A percentile compares a stretch with the other conserved stretches of the same genome.
These are phyloP conservation scores for Orgyia antiqua DNA, from an alignment of 2,888 invertebrate genomes.

Conservation along the genomic window DNA sequence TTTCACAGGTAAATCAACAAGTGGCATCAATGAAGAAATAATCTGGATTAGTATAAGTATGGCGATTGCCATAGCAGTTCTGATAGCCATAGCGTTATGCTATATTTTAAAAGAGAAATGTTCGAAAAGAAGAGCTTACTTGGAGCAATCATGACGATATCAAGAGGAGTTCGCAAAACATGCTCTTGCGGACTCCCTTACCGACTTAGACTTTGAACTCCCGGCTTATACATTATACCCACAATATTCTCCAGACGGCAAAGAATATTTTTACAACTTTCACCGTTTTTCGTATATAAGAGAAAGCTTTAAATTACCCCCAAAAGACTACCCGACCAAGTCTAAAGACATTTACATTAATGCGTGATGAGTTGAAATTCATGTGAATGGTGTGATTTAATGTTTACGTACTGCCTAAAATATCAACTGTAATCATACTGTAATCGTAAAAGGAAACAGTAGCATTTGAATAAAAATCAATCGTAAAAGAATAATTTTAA, in stretches of 20 bases:
- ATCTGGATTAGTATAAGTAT: slow-evolving; percentile 94
- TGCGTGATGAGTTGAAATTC: slow-evolving; percentile 34
- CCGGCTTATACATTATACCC: slow-evolving; percentile 65
- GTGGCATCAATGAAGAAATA: slow-evolving; percentile 91
- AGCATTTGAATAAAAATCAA: too few species aligned
- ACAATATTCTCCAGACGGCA: slow-evolving; percentile 67
- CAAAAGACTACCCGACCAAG: slow-evolving; percentile 58
- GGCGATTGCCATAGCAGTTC: slow-evolving; percentile 88
- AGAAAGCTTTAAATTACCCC: slow-evolving; percentile 62
- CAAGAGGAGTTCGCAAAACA: slow-evolving; percentile 71
- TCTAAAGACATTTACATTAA: slow-evolving; percentile 62
- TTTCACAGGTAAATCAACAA: slow-evolving; percentile 85
- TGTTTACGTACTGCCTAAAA: too few species aligned
- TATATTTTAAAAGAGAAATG: slow-evolving; percentile 90
- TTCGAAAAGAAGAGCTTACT: slow-evolving; percentile 84
- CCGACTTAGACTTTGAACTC: slow-evolving; percentile 53
- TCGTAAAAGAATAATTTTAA: too few species aligned
- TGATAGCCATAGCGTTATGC: slow-evolving; percentile 89
- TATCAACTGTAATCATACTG: too few species aligned
- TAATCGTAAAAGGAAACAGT: too few species aligned
- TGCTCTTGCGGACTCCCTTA: slow-evolving; percentile 63
- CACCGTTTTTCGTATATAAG: slow-evolving; percentile 66
- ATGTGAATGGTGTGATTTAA: too few species aligned
- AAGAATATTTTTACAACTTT: slow-evolving; percentile 71
- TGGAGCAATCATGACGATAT: slow-evolving; percentile 83